These are phyloP conservation scores for Xiphorhynchus erythropygius DNA, from an alignment of 2,797 vertebrate species.

Conservation along the genomic window DNA sequence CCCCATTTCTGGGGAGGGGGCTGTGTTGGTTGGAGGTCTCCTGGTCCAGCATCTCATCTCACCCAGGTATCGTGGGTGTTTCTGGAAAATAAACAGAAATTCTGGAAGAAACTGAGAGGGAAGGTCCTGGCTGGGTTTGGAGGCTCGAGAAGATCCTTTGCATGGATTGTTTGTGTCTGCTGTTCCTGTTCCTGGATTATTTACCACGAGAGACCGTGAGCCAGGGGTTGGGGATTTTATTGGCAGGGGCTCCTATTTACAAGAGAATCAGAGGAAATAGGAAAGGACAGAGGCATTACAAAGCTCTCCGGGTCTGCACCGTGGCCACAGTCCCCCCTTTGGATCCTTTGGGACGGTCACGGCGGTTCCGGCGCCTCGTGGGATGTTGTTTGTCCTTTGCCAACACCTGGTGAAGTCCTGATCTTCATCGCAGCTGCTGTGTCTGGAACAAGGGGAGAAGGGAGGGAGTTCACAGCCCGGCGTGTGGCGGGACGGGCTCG, in stretches of 20 bases:
- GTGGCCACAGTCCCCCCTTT: neutral
- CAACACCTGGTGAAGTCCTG: neutral
- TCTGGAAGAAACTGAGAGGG: neutral
- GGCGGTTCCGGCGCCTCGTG: fast-evolving
- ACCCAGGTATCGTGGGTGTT: fast-evolving
- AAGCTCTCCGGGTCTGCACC: fast-evolving
- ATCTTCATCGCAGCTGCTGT: neutral
- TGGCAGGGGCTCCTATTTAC: neutral
- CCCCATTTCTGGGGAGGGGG: fast-evolving
- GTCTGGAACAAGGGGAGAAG: neutral
- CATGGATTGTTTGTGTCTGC: fast-evolving
- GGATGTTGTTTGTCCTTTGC: fast-evolving
- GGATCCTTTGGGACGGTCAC: neutral
- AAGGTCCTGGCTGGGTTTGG: neutral
- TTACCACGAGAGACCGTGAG: fast-evolving
- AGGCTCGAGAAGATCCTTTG: fast-evolving
- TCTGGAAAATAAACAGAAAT: neutral
- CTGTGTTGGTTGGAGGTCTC: neutral
- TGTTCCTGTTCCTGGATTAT: fast-evolving
- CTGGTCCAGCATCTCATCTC: neutral
- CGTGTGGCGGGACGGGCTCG: fast-evolving
- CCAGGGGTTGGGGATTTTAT: neutral
- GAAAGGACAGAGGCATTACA: fast-evolving
- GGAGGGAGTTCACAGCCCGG: neutral
- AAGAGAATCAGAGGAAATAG: neutral